Base-by-base conservation (phyloP, 1,140 invertebrate species). In the Lordiphosa collinella region DNA sequence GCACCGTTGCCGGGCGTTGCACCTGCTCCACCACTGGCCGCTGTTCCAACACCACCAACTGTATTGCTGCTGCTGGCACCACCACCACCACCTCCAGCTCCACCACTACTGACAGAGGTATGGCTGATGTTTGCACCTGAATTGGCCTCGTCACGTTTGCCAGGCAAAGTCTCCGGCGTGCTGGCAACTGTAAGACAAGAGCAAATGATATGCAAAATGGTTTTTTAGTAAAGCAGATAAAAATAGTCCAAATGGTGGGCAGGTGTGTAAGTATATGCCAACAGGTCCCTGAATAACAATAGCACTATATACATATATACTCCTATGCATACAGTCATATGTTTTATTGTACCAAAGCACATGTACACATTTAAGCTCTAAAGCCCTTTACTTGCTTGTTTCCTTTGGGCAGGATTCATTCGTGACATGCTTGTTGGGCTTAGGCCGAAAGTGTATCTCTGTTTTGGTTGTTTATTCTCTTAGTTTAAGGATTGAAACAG, bases 101-200 rank as follows among this genome's bases (percentile, higher is more conserved):
- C 49, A 18, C 35, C 37, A 4, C 32, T 38, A 12, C 51, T 43
- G 40, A 48, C 57, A 29, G 25, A 8, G 25, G 25, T 1, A 34
- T 55, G 62, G 61, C 48, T 61, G 51, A 53, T 44, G 56, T 62
- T 52, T 31, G 54, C 16, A 22, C 43, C 58, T 47, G 46, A 52
- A 22, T 44, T 73, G 22, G 55, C 53, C 52, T 79, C 85, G 55
- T 90, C 91, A 63, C 89, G 90, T 53, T 91, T 91, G 25, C 55
- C 69, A 51, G 88, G 90, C 75, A 90, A 86, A 88, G 89, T 90
- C 69, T 92, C 92, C 48, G 92, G 92, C 62, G 92, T 91, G 82
- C 91, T 92, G 80, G 92, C 92, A 89, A 92, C 92, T 92, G 90
- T 3, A 91, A 92, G 34, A 22, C 1, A 75, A 75, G 14, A 16